phyloP scores from a whole-genome alignment of 2,113 vertebrate genomes.

The Sigmodon hispidus region DNA sequence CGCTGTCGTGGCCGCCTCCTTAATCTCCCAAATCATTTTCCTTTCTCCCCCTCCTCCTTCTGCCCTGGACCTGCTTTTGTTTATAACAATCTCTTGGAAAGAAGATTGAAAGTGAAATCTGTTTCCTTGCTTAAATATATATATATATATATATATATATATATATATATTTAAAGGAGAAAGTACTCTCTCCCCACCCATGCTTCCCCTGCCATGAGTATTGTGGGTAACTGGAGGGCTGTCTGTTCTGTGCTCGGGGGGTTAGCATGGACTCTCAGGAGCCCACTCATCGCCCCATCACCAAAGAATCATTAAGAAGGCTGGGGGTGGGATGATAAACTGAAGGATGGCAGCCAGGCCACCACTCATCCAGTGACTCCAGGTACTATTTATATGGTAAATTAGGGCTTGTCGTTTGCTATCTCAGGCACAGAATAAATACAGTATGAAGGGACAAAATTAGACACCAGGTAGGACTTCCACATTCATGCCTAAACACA shows the following conservation, averaged over 20 bases:
- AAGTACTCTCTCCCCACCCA: slow-evolving; percentile 20
- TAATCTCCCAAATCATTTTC: slow-evolving; percentile 83
- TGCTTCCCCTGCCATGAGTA: slow-evolving; percentile 6
- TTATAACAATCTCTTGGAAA: slow-evolving; percentile 83
- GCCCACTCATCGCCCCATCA: slow-evolving; percentile 63
- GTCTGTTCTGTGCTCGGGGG: slow-evolving; percentile 21
- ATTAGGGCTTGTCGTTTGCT: not conserved
- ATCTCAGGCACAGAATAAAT: slow-evolving; percentile 37
- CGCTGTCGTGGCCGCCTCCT: slow-evolving; percentile 77
- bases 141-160: slow-evolving; percentile 71
- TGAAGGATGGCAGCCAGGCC: not conserved
- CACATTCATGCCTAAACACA: not conserved
- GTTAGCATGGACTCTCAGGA: slow-evolving; percentile 50
- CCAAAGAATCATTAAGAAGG: slow-evolving; percentile 48
- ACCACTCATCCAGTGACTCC: slow-evolving; percentile 35
- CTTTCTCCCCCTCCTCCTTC: slow-evolving; percentile 70
- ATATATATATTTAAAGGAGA: slow-evolving; percentile 70
- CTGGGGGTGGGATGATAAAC: not conserved
- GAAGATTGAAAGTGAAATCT: slow-evolving; percentile 73
- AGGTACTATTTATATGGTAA: slow-evolving; percentile 49
- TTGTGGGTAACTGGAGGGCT: slow-evolving; percentile 60
- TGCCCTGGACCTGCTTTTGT: slow-evolving; percentile 79
- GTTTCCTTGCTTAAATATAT: slow-evolving; percentile 69
- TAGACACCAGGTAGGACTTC: slow-evolving; percentile 60
- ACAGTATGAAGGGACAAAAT: not conserved